phyloP scores from a whole-genome alignment of 1,140 invertebrate species.

The Brachionus plicatilis region DNA sequence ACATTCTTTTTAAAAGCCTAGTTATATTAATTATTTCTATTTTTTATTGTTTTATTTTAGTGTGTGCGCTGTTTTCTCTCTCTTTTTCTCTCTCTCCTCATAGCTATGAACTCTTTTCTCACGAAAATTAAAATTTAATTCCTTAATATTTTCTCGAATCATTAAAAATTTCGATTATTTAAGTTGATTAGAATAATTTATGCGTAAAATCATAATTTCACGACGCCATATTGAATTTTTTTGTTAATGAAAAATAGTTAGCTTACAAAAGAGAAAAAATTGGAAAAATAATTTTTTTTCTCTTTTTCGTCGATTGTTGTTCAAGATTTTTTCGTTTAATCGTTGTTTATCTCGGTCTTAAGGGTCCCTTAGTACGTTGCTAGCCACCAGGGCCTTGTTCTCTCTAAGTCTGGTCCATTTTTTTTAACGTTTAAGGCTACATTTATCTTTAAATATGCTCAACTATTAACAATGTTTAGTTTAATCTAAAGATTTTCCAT shows the following conservation, averaged over 20 bases:
- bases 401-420: background rate
- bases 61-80: background rate
- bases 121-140: constrained; percentile 1
- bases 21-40: background rate
- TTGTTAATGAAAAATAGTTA: constrained; percentile 35
- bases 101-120: background rate
- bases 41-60: background rate
- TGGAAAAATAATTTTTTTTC: constrained; percentile 3
- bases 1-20: background rate
- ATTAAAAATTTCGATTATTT: constrained; percentile 22
- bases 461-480: background rate
- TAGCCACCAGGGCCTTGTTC: background rate
- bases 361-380: background rate
- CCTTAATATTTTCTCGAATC: background rate
- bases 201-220: constrained; percentile 5
- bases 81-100: background rate
- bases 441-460: background rate
- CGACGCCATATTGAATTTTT: constrained; percentile 33
- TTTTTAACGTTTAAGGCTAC: background rate
- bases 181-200: background rate
- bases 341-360: background rate
- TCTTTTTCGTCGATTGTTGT: constrained; percentile 31
- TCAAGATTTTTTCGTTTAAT: background rate
- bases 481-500: background rate
- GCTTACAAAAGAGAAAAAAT: constrained; percentile 34